Percentiles rank a stretch among this genome's conserved stretches.
Evolutionary conservation across 2,797 vertebrate genomes (phyloP).

Genomic region (Acanthis flammea): DNA sequence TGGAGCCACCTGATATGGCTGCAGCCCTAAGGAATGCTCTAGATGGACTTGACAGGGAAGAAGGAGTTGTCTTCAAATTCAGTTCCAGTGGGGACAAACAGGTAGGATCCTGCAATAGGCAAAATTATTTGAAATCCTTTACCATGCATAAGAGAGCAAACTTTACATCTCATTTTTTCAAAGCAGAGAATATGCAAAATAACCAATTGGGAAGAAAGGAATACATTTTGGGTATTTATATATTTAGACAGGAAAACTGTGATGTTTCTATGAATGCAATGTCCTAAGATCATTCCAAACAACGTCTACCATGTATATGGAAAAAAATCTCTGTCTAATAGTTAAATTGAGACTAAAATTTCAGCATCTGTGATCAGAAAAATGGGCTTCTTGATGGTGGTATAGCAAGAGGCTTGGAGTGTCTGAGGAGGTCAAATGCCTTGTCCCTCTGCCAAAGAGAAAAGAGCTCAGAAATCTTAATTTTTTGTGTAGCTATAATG

Average conservation of each 20-base stretch:
- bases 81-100: neutral
- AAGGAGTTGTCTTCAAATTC: neutral
- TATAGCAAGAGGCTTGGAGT: neutral
- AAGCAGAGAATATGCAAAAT: neutral
- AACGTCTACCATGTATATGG: neutral
- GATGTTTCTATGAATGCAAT: neutral
- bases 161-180: neutral
- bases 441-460: neutral
- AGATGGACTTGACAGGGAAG: neutral
- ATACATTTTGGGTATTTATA: neutral
- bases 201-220: neutral
- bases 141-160: neutral
- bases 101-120: neutral
- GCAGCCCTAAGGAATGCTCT: neutral
- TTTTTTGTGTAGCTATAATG: neutral
- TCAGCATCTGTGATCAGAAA: neutral
- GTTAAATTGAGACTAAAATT: neutral
- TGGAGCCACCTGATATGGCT: neutral
- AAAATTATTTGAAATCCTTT: neutral
- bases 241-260: neutral
- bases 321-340: neutral
- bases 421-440: neutral
- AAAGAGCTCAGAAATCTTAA: neutral
- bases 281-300: neutral
- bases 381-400: neutral